Percentiles rank a stretch among this genome's conserved stretches.
phyloP scores from a whole-genome alignment of 2,888 invertebrate genomes.

The Blomia tropicalis region DNA sequence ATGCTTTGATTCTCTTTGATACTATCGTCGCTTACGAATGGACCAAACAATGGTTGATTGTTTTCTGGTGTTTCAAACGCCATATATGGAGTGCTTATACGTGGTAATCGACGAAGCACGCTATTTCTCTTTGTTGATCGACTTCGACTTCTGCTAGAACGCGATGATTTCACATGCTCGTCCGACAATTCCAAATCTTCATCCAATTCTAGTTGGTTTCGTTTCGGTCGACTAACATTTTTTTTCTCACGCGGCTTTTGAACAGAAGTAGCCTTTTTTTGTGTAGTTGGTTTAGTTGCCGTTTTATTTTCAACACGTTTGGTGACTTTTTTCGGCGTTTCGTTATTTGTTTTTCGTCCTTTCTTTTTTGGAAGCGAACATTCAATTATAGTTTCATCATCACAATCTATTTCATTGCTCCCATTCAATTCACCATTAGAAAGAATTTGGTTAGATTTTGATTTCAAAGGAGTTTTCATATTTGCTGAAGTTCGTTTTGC shows the following conservation, averaged over 20 bases:
- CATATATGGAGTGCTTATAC: not conserved
- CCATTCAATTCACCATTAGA: not conserved
- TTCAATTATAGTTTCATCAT: not conserved
- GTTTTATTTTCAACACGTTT: not conserved
- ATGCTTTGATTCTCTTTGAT: not conserved
- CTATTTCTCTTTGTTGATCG: not conserved
- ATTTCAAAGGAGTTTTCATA: not conserved
- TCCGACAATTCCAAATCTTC: not conserved
- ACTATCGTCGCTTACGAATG: slow-evolving; percentile 8
- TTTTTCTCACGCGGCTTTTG: not conserved
- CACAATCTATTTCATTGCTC: not conserved
- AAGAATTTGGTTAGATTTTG: not conserved
- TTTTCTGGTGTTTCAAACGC: not conserved
- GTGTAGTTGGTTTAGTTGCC: not conserved
- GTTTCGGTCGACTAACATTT: not conserved
- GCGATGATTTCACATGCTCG: not conserved
- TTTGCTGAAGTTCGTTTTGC: not conserved
- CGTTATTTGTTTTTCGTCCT: too few relatives aligned
- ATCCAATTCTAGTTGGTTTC: not conserved
- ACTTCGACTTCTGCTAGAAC: too few relatives aligned
- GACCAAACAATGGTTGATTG: slow-evolving; percentile 5
- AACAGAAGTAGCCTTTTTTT: not conserved
- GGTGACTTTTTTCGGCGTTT: not conserved
- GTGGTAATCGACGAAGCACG: not conserved
- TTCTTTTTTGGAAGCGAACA: not conserved